phyloP scores from a whole-genome alignment of 2,113 vertebrate genomes.

The Megalops atlanticus region DNA sequence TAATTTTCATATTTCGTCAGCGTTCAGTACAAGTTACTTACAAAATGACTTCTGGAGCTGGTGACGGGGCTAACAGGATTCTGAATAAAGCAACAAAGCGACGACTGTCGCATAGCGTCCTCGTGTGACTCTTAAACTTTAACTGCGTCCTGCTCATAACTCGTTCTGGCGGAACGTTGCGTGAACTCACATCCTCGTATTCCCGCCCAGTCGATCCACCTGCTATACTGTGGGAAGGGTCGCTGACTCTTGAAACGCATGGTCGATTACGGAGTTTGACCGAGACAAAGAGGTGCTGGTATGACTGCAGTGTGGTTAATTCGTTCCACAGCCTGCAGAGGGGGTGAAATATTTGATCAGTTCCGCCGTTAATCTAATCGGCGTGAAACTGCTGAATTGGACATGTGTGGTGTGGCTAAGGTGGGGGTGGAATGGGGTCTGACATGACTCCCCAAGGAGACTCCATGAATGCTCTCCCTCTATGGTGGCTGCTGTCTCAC shows the following conservation, averaged over 20 bases:
- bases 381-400: conserved; percentile 52
- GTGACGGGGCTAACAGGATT: too few relatives aligned
- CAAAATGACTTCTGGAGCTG: too few relatives aligned
- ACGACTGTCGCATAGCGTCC: background rate
- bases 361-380: conserved; percentile 74
- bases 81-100: too few relatives aligned
- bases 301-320: conserved; percentile 78
- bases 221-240: background rate
- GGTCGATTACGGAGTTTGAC: conserved; percentile 65
- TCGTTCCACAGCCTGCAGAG: conserved; percentile 79
- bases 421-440: conserved; percentile 59
- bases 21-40: too few relatives aligned
- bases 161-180: background rate
- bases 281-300: conserved; percentile 80
- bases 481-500: background rate
- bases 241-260: background rate
- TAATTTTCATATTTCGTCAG: too few relatives aligned
- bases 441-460: conserved; percentile 70
- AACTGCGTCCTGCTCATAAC: background rate
- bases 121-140: background rate
- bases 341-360: conserved; percentile 76
- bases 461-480: conserved; percentile 64
- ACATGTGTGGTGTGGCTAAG: conserved; percentile 47
- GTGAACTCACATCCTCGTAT: background rate
- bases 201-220: background rate